Evolutionary conservation across 2,888 invertebrate species (phyloP).

Genomic region (Podotricha telesiphe): DNA sequence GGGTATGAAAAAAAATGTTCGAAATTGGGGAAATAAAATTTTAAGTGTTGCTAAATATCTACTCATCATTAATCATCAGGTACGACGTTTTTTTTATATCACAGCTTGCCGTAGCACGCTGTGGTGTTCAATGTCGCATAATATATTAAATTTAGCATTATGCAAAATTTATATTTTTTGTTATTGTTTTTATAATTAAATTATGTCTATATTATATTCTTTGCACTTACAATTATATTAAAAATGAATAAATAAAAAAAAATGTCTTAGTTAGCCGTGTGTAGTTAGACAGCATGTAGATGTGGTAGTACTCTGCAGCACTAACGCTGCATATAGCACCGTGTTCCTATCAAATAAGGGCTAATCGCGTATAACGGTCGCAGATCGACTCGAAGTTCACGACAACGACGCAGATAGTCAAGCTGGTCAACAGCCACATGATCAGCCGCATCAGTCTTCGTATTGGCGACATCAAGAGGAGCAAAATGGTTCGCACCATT

Average conservation of each 20-base stretch:
- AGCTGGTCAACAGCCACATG: conserved; percentile 96
- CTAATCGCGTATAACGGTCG: conserved; percentile 58
- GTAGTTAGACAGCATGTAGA: conserved; percentile 28
- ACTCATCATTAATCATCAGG: background rate
- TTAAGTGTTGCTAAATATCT: background rate
- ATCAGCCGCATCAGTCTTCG: conserved; percentile 96
- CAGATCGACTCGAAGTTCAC: conserved; percentile 98
- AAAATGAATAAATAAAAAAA: too few relatives aligned
- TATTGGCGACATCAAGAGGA: conserved; percentile 97
- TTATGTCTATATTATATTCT: background rate
- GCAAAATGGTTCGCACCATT: conserved; percentile 98
- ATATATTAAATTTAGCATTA: conserved; percentile 2
- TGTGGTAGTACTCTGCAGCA: conserved; percentile 24
- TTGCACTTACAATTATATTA: background rate
- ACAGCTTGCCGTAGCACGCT: conserved; percentile 12
- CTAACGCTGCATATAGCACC: conserved; percentile 26
- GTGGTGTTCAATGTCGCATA: background rate
- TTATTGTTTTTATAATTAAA: background rate
- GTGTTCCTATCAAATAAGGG: conserved; percentile 52
- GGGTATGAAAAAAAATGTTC: background rate
- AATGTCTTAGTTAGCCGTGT: conserved; percentile 17
- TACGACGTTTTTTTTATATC: conserved; percentile 3
- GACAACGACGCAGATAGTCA: conserved; percentile 98
- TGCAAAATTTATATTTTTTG: background rate
- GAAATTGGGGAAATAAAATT: background rate